Conservation (phyloP, 1,140 invertebrate genomes). For the Bombus confusus region DNA sequence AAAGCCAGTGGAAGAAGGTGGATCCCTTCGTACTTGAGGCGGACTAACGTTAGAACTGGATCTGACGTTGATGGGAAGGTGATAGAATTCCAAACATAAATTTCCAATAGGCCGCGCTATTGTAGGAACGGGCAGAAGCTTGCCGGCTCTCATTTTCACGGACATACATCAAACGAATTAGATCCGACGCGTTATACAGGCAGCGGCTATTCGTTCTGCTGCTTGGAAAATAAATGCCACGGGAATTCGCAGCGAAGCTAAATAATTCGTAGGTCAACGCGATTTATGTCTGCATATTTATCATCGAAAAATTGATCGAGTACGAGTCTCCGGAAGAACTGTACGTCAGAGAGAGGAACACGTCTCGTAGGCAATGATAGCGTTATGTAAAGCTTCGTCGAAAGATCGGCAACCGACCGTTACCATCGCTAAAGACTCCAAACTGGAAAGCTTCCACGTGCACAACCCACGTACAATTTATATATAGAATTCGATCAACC, state of each 20-base stretch:
- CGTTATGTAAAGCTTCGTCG: not conserved
- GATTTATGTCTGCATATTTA: slow-evolving; percentile 1
- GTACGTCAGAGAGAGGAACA: not conserved
- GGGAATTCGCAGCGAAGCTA: slow-evolving; percentile 19
- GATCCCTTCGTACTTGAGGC: not conserved
- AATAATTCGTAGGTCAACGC: slow-evolving; percentile 12
- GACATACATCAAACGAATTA: slow-evolving; percentile 42
- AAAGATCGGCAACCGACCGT: not conserved
- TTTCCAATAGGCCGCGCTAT: slow-evolving; percentile 22
- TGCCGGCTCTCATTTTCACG: slow-evolving; percentile 19
- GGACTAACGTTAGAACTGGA: not conserved
- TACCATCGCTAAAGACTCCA: slow-evolving; percentile 5
- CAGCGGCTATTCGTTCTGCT: slow-evolving; percentile 12
- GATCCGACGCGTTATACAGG: slow-evolving; percentile 3
- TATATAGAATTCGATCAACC: slow-evolving; percentile 36
- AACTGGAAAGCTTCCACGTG: slow-evolving; percentile 24
- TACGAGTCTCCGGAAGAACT: not conserved
- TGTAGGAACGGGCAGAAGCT: slow-evolving; percentile 9
- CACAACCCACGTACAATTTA: slow-evolving; percentile 55
- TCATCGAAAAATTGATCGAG: not conserved
- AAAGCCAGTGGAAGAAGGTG: too few relatives aligned
- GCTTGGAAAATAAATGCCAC: slow-evolving; percentile 12
- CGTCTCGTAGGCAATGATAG: not conserved
- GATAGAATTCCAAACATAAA: slow-evolving; percentile 30
- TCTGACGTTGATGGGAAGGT: slow-evolving; percentile 15